Conservation (phyloP, 2,888 invertebrate genomes). For the Meteorus cinctellus region DNA sequence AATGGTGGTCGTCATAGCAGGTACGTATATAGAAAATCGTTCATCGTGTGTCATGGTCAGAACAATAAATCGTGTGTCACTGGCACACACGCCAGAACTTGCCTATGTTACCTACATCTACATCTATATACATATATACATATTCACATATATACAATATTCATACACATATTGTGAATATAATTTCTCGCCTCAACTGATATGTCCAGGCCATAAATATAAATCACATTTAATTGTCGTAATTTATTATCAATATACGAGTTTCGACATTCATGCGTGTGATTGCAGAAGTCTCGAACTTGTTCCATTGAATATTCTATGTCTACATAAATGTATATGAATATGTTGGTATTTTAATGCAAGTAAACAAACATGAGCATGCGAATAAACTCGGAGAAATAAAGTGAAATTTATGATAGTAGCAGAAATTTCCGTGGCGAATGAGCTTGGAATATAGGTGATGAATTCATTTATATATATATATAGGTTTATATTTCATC, state of each 20-base stretch:
- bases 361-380: no score
- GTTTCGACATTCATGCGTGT: background rate
- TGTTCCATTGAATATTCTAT: background rate
- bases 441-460: no score
- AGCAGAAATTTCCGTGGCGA: no score
- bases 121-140: background rate
- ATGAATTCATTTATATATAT: no score
- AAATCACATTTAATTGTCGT: conserved; percentile 28
- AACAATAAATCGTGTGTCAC: conserved; percentile 21
- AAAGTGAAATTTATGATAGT: no score
- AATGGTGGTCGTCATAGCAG: conserved; percentile 16
- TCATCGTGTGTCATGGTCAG: conserved; percentile 9
- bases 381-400: no score
- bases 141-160: background rate
- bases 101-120: background rate
- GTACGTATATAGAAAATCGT: conserved; percentile 10
- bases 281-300: background rate
- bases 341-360: no score
- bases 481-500: no score
- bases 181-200: conserved; percentile 21
- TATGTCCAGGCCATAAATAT: conserved; percentile 10
- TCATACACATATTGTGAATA: background rate
- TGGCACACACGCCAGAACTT: background rate
- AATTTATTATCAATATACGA: conserved; percentile 23
- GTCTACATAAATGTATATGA: background rate